Evolutionary conservation across 2,113 vertebrate genomes (phyloP), one percentile per base, ranked within the genome.

Genomic region (Acanthochromis polyacanthus): DNA sequence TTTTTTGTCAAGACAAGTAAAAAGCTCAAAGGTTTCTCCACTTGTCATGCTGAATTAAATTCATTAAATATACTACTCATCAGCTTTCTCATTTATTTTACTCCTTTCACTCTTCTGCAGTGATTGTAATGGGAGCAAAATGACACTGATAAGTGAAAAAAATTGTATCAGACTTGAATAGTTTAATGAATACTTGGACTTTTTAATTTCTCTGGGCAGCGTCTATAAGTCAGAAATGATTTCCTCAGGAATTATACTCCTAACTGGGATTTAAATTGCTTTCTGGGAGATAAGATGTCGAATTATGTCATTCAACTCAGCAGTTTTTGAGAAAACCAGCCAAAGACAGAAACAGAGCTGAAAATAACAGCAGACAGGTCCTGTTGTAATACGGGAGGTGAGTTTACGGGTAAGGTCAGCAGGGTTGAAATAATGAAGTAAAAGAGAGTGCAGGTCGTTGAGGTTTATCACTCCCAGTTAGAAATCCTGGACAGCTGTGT

Each of bases 11-110:
- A 17, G 20, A 71, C 10, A n/a, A 36, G 28, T 15, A n/a, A 75
- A 38, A 30, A n/a, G 19, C 25, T 45, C 22, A 59, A 62, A 53
- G 74, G 28, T 66, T 74, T 74, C 23, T 73, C 4, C 12, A 7
- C 65, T 65, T 20, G 50, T 45, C 55, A 71, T 65, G 62, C 25
- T 64, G 63, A 70, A 81, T 79, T 65, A 48, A 66, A 61, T 30
- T 56, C n/a, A 53, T 64, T 75, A 69, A 68, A 45, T 32, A 25
- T 19, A 15, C n/a, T 72, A 55, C 73, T 76, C 16, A 76, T 67
- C 30, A 3, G 23, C 56, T 59, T 82, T 71, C 43, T 53, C n/a
- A 30, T 69, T 62, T 48, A 68, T 78, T 78, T 65, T 5, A 46
- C 19, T 50, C 38, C 17, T 15, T 40, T 17, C 5, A 45, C 10